phyloP scores from a whole-genome alignment of 92 coral and sea anemone genomes.

The Porites divaricata region DNA sequence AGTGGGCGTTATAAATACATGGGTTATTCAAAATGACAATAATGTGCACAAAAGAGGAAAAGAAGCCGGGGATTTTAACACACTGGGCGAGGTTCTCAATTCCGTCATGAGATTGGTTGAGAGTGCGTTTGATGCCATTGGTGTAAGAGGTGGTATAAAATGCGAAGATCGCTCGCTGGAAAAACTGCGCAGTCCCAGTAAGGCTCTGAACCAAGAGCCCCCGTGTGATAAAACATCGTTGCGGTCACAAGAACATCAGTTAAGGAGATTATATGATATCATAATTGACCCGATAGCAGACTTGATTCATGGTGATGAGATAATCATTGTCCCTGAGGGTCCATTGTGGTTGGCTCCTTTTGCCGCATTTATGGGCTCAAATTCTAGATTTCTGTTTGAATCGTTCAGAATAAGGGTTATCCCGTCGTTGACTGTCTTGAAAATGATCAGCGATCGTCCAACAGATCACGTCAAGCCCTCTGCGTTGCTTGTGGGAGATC shows the following conservation, averaged over 20 bases:
- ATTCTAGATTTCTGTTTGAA: conserved; percentile 6
- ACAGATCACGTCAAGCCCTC: not conserved
- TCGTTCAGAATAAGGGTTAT: conserved; percentile 16
- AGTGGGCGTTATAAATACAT: not conserved
- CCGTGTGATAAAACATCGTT: no score
- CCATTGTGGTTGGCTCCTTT: conserved; percentile 14
- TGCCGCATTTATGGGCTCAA: conserved; percentile 14
- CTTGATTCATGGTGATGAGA: conserved; percentile 13
- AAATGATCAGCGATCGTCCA: conserved; percentile 21
- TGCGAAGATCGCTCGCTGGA: conserved; percentile 45
- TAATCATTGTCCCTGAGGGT: conserved; percentile 27
- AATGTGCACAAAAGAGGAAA: not conserved
- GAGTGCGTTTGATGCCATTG: not conserved
- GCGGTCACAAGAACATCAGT: not conserved
- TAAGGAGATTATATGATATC: not conserved
- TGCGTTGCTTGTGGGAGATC: conserved; percentile 44
- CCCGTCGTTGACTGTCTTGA: conserved; percentile 21
- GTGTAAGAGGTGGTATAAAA: not conserved
- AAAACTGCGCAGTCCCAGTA: not conserved
- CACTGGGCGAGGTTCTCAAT: not conserved
- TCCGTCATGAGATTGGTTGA: not conserved
- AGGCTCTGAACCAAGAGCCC: no score
- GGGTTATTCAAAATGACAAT: not conserved
- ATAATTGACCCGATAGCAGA: conserved; percentile 4
- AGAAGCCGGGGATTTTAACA: not conserved